Evolutionary conservation across 2,888 invertebrate genomes (phyloP).

Genomic region (Arge pagana): DNA sequence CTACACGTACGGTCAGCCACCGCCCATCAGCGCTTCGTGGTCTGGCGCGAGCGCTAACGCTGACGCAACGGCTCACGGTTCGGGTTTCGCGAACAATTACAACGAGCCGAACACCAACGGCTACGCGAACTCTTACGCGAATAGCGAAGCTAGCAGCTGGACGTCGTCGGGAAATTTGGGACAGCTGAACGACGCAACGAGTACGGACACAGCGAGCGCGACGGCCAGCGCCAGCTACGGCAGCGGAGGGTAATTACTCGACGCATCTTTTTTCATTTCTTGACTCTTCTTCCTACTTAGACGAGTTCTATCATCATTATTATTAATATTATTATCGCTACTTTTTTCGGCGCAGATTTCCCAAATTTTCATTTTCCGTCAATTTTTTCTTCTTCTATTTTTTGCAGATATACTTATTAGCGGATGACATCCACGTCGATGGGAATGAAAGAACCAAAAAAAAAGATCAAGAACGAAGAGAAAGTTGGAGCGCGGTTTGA

Average conservation of each 20-base stretch:
- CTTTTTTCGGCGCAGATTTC: no score
- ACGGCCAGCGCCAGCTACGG: conserved; percentile 13
- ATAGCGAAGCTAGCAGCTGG: conserved; percentile 27
- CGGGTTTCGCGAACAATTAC: background rate
- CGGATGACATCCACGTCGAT: no score
- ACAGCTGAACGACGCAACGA: conserved; percentile 4
- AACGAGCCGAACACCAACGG: background rate
- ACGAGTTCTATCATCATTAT: no score
- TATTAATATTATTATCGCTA: no score
- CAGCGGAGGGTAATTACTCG: conserved; percentile 15
- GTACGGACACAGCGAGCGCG: conserved; percentile 16
- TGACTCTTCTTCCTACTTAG: background rate
- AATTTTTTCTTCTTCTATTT: no score
- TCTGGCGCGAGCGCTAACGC: background rate
- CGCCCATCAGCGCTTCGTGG: background rate
- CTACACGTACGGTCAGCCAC: conserved; percentile 7
- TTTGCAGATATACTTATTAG: no score
- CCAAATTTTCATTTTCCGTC: no score
- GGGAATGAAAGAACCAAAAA: no score
- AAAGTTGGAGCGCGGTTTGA: no score
- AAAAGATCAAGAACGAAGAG: no score
- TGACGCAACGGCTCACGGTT: background rate
- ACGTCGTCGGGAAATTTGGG: conserved; percentile 20
- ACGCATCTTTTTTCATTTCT: background rate
- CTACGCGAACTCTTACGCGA: conserved; percentile 23